Evolutionary conservation across 2,797 vertebrate genomes (phyloP).

Genomic region (Parauchenoglanis ngamensis): DNA sequence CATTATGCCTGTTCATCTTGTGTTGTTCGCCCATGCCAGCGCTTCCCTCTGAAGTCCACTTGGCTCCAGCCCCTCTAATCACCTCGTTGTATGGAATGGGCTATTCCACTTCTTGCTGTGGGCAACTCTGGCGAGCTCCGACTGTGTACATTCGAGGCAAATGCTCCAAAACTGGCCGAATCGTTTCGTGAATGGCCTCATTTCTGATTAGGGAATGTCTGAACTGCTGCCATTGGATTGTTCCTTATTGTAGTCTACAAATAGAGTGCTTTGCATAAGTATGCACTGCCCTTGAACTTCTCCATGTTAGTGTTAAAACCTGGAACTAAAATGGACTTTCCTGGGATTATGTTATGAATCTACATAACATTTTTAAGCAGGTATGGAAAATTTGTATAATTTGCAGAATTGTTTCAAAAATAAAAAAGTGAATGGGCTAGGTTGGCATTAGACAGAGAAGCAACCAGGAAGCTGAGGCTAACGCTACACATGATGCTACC

Average conservation of each 20-base stretch:
- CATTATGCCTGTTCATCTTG: conserved; percentile 66
- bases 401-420: background rate
- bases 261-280: background rate
- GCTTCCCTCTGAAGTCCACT: conserved; percentile 54
- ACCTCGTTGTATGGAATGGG: conserved; percentile 29
- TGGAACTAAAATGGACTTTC: background rate
- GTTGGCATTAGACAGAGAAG: background rate
- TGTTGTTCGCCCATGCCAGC: conserved; percentile 54
- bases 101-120: conserved; percentile 8
- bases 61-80: conserved; percentile 56
- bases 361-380: too few species aligned
- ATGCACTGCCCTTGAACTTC: background rate
- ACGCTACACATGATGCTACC: background rate
- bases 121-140: conserved; percentile 36
- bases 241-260: background rate
- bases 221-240: background rate
- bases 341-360: background rate
- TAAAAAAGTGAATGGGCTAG: background rate
- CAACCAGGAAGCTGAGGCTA: background rate
- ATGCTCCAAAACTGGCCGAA: conserved; percentile 23
- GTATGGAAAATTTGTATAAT: background rate
- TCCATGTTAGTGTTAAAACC: background rate
- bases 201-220: conserved; percentile 22
- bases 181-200: conserved; percentile 23
- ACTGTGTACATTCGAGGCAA: conserved; percentile 24